Evolutionary conservation across 2,888 invertebrate genomes (phyloP), one percentile per base, ranked within the genome.

Genomic region (Meiosimyza decipiens): DNA sequence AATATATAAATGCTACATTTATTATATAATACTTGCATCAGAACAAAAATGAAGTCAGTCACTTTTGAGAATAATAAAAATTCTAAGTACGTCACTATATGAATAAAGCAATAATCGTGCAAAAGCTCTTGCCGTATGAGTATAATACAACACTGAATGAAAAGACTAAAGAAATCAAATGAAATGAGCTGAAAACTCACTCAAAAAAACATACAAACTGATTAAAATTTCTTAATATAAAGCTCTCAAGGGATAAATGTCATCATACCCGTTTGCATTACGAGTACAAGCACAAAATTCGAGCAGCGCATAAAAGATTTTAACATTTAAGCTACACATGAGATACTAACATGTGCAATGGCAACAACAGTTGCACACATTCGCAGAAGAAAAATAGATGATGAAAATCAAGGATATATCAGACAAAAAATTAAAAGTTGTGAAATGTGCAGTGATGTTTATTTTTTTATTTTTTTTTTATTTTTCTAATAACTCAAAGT

Each of bases 221-320:
- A 66, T 66, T 66, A 47, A 66, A 66, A 66, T 66, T 40, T 6
- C 54, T 66, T 54, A 66, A 66, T 55, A 16, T 16, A 66, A 40
- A 40, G 54, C 40, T 40, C 40, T 40, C 40, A 40, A 40, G 40
- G 9, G 40, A 40, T 40, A 40, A 40, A 40, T 40, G 40, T 40
- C 40, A 40, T 40, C 40, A 9, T 40, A 40, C 9, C 40, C 40
- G 9, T 40, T 9, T 40, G 9, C 9, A 9, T 40, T 40, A 9
- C 40, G 28, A 28, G 28, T 28, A 40, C 9, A 40, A 40, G 9
- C 9, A 40, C 40, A 40, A 40, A 0, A 40, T 40, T 40, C 9
- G 40, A 40, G 40, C 40, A 40, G 40, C 40, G 9, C 9, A 40
- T 40, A 40, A 40, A 7, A 40, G 40, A 40, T 40, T 28, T 28